phyloP scores from a whole-genome alignment of 2,888 invertebrate species.

The Calliphora vomitoria region DNA sequence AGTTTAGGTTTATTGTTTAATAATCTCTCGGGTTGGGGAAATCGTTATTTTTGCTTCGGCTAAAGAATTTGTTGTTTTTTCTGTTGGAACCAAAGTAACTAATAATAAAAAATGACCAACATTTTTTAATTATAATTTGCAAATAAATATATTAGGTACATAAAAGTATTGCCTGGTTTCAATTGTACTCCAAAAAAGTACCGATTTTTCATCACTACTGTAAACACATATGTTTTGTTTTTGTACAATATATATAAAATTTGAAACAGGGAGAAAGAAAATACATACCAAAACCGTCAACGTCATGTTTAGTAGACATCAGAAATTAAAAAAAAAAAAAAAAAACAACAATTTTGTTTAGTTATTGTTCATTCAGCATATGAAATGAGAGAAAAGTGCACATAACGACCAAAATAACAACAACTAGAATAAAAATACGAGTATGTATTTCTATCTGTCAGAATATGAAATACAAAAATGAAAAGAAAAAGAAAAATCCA shows the following conservation, averaged over 20 bases:
- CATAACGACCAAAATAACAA: slow-evolving; percentile 26
- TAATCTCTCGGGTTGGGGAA: too few relatives aligned
- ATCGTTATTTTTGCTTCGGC: too few relatives aligned
- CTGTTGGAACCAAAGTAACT: too few relatives aligned
- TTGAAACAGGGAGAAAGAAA: not conserved
- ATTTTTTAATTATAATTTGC: too few relatives aligned
- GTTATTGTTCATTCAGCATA: slow-evolving; percentile 37
- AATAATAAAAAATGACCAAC: too few relatives aligned
- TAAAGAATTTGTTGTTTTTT: too few relatives aligned
- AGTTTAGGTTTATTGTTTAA: too few relatives aligned
- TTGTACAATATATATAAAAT: slow-evolving; percentile 19
- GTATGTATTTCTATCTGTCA: not conserved
- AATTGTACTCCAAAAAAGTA: too few relatives aligned
- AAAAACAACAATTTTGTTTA: slow-evolving; percentile 8
- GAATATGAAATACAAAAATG: slow-evolving; percentile 28
- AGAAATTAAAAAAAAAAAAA: slow-evolving; percentile 6
- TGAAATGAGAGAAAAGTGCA: slow-evolving; percentile 48
- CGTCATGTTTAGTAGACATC: slow-evolving; percentile 50
- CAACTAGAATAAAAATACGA: not conserved
- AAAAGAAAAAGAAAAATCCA: slow-evolving; percentile 1
- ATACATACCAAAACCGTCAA: slow-evolving; percentile 32
- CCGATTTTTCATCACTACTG: slow-evolving; percentile 10
- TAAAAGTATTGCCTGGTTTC: too few relatives aligned
- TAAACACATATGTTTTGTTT: not conserved
- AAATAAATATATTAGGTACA: too few relatives aligned